Evolutionary conservation across 2,888 invertebrate genomes (phyloP), one percentile per base, ranked within the genome.

Genomic region (Drosophila antonietae): DNA sequence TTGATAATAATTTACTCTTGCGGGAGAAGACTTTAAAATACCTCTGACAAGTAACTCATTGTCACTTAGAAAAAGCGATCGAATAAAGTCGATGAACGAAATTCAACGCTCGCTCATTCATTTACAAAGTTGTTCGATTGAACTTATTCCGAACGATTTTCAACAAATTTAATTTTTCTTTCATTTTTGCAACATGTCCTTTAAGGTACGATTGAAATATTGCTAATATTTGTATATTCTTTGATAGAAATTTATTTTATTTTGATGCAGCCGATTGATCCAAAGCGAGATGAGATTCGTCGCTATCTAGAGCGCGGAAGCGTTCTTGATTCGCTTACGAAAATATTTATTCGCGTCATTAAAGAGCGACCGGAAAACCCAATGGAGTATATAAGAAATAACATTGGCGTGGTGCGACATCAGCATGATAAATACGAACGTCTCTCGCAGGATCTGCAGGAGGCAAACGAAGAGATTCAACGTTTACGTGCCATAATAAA

Each of bases 261-360:
- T 47, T 12, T 15, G 1, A 28, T 62, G 1, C 64, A 93, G 93
- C 93, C 93, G 28, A 93, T 93, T 53, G 93, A 93, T 75, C 91
- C 91, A 2, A 93, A 91, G 68, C 92, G 93, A 15, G 93, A 93
- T 80, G 93, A 93, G 73, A 93, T 92, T 60, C 92, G 93, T 1
- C 91, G 92, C 37, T 93, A 93, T 68, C 86, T 93, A 55, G 93
- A 93, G 61, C 88, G 91, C n/a, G 88, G 89, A 10, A 92, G 92
- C 53, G 92, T 92, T n/a, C 83, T 93, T 23, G 93, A 93, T 65
- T 89, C 91, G 1, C 72, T 93, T 9, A 91, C 91, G 3, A 93
- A 93, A 80, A 90, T 91, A 6, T 91, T 93, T 51, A 88, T 92
- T 8, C 88, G 93, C 49, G 83, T 93, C 15, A 84, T 92, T 10